These are phyloP conservation scores for Chaetura pelagica DNA, from an alignment of 2,113 vertebrate genomes.

Conservation along the genomic window DNA sequence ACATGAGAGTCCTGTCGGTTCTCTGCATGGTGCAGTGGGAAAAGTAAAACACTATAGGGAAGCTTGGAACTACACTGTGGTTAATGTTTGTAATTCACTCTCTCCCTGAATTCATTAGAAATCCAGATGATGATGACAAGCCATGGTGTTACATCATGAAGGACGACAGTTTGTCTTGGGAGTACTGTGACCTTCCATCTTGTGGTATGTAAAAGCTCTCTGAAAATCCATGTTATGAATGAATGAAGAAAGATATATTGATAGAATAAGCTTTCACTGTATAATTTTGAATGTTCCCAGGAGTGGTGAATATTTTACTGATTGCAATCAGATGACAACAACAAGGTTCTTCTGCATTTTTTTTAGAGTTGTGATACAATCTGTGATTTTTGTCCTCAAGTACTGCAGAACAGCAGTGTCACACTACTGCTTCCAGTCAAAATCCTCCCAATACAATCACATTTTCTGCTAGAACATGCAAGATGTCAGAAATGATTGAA, in stretches of 20 bases:
- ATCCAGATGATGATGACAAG: constrained; percentile 86
- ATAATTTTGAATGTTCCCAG: neutral
- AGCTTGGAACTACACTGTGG: neutral
- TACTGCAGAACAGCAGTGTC: neutral
- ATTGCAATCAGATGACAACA: neutral
- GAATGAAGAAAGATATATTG: neutral
- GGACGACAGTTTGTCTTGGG: constrained; percentile 87
- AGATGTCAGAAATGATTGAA: neutral
- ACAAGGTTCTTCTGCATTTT: neutral
- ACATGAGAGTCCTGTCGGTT: neutral
- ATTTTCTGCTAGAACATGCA: neutral
- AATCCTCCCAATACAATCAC: neutral
- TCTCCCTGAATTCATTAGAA: constrained; percentile 75
- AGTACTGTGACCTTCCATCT: constrained; percentile 81
- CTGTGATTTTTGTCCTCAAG: neutral
- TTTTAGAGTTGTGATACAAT: neutral
- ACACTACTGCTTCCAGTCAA: neutral
- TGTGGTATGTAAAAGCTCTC: constrained; percentile 76
- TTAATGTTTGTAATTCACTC: neutral
- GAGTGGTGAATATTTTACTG: neutral
- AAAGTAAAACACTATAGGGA: neutral
- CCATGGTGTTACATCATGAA: constrained; percentile 93
- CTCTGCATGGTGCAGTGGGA: neutral
- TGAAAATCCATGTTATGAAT: neutral
- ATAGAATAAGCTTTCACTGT: neutral